phyloP scores from a whole-genome alignment of 2,888 invertebrate species.

The Patella pellucida region DNA sequence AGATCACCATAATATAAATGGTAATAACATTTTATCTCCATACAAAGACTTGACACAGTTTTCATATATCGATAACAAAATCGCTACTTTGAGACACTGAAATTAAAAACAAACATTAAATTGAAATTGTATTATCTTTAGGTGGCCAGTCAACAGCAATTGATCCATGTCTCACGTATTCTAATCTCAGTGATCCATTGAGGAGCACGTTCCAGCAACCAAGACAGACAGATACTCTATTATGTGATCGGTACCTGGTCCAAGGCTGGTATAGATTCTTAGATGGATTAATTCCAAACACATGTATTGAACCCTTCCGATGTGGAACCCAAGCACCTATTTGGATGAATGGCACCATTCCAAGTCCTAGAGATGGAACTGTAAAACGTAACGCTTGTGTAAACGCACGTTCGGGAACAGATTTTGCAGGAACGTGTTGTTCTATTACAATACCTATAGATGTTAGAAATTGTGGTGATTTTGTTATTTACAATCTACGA shows the following conservation, averaged over 20 bases:
- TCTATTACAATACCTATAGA: constrained; percentile 20
- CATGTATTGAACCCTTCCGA: constrained; percentile 19
- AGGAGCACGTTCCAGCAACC: constrained; percentile 12
- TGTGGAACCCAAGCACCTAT: constrained; percentile 37
- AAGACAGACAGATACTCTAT: constrained; percentile 19
- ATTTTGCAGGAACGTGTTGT: constrained; percentile 22
- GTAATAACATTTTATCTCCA: no score
- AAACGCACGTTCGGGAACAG: constrained; percentile 18
- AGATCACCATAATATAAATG: no score
- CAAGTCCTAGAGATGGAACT: constrained; percentile 16
- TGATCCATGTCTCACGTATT: background rate
- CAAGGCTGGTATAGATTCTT: constrained; percentile 37
- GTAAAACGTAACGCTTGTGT: constrained; percentile 28
- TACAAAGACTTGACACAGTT: no score
- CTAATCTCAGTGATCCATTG: background rate
- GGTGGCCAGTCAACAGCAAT: background rate
- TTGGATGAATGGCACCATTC: constrained; percentile 32
- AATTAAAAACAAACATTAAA: no score
- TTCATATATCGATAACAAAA: no score
- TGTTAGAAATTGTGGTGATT: constrained; percentile 32
- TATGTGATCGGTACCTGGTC: constrained; percentile 29
- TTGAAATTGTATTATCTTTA: no score
- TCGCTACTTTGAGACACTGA: no score
- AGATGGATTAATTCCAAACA: constrained; percentile 33
- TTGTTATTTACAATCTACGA: constrained; percentile 30